phyloP scores from a whole-genome alignment of 2,888 invertebrate species.

The Chymomyza amoena region DNA sequence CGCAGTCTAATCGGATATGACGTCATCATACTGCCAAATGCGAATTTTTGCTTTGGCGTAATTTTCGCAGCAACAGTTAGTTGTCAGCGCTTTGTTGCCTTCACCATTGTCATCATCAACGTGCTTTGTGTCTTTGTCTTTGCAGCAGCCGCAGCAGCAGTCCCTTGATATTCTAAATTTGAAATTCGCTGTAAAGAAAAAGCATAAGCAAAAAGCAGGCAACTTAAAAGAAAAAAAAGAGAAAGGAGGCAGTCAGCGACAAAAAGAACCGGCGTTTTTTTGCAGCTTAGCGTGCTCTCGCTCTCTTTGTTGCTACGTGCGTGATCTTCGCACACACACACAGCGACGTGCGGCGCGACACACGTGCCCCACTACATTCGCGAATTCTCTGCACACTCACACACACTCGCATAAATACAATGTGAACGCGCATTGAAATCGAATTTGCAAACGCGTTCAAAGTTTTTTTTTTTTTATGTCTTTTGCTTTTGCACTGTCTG shows the following conservation, averaged over 20 bases:
- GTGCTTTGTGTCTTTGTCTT: not conserved
- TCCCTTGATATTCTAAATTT: constrained; percentile 77
- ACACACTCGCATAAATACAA: not conserved
- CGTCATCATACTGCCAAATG: constrained; percentile 58
- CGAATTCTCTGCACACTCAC: constrained; percentile 49
- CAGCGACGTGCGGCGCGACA: constrained; percentile 31
- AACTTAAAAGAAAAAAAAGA: constrained; percentile 24
- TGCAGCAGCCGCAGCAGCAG: constrained; percentile 17
- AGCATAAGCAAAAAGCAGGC: constrained; percentile 30
- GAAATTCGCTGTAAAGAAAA: constrained; percentile 64
- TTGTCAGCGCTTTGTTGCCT: not conserved
- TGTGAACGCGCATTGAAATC: constrained; percentile 24
- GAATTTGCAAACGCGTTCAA: constrained; percentile 61
- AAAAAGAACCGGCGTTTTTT: constrained; percentile 68
- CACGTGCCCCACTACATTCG: constrained; percentile 78
- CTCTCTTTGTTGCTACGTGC: constrained; percentile 57
- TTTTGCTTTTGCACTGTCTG: constrained; percentile 9
- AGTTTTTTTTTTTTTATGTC: constrained; percentile 32
- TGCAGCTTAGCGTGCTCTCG: constrained; percentile 23
- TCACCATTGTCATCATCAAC: constrained; percentile 36
- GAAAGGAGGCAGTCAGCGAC: constrained; percentile 19
- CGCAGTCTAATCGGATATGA: constrained; percentile 61
- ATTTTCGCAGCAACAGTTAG: constrained; percentile 42
- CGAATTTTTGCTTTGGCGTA: not conserved
- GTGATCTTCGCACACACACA: constrained; percentile 54